Base-by-base conservation (phyloP, 2,113 vertebrate genomes). In the Hippocampus abdominalis region DNA sequence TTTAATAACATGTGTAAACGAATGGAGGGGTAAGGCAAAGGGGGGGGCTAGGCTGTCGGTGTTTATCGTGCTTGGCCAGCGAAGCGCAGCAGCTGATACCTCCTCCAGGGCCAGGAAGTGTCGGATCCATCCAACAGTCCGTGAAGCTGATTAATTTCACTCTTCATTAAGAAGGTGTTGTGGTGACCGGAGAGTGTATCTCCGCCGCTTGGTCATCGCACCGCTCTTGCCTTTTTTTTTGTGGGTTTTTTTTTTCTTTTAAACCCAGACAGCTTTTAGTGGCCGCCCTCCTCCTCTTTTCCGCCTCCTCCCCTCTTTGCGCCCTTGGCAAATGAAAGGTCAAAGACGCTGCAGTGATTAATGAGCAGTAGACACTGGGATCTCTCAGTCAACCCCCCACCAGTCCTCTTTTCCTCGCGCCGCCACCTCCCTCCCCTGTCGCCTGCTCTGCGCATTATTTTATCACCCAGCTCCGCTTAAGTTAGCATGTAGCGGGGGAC, bases 281-380 rank as follows among this genome's bases (percentile, higher is more conserved):
- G 53, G 69, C 82, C 70, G 65, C 68, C 86, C 81, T 83, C 23
- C 23, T 46, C 40, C 23, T 54, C 51, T 23, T 54, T 15, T 18
- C 42, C 63, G 4, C 21, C 90, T 84, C 87, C 90, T 91, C 78
- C 80, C 86, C 81, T 84, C 79, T 80, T 87, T 81, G 85, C 70
- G 89, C 92, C 93, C 92, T 94, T 94, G 93, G 91, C 91, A 92
- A 92, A 93, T 91, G 91, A 92, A 93, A 93, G 92, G 93, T 93
- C 91, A 92, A 90, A 92, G 90, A 93, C 89, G 85, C 87, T 90
- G 88, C 89, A 89, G 91, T 94, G 92, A 93, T 93, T 94, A 93
- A 93, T 93, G 93, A 92, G 90, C 90, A 88, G 88, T 89, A 90
- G 90, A 90, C 87, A 86, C 90, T 85, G 90, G 88, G 90, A 91